Evolutionary conservation across 2,113 vertebrate genomes (phyloP), one percentile per base, ranked within the genome.

Genomic region (Nyctibius bracteatus): DNA sequence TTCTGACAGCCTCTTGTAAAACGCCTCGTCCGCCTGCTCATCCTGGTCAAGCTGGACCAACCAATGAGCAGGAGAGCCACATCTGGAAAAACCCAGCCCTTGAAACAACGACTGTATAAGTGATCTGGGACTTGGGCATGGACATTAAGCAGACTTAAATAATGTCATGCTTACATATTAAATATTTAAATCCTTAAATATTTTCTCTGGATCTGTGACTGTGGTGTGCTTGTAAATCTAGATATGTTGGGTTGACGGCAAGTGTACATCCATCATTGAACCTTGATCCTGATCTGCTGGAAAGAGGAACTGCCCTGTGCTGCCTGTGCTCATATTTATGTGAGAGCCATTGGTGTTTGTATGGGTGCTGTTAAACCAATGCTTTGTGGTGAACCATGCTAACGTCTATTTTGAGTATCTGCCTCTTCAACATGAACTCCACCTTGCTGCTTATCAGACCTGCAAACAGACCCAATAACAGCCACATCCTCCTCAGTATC

Each of bases 281-380:
- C 14, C 6, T 51, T 54, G 39, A 33, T 44, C 61, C 19, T 41
- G 43, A n/a, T 59, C 10, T 0, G 0, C 33, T 89, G 30, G 25
- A 55, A 80, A 51, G 47, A 63, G 0, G 0, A 73, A 28, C 22
- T 82, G 7, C 5, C 9, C 24, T n/a, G 17, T 57, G 24, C 19
- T 52, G 25, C 6, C 41, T 55, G 15, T 43, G 39, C 9, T 88
- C 7, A 15, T 71, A 41, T 46, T 46, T 72, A 28, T 9, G 2
- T 68, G 47, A 65, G 15, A 55, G 13, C 15, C 55, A 16, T 12
- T 39, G 8, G 4, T 72, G n/a, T 47, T 86, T 54, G 30, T 63
- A n/a, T 82, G 47, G 19, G 5, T 59, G 8, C 13, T 67, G 6
- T 37, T 59, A 51, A 91, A 74, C 4, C 4, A 63, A 1, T 27